Evolutionary conservation across 2,888 invertebrate genomes (phyloP).

Genomic region (Parnassius mnemosyne): DNA sequence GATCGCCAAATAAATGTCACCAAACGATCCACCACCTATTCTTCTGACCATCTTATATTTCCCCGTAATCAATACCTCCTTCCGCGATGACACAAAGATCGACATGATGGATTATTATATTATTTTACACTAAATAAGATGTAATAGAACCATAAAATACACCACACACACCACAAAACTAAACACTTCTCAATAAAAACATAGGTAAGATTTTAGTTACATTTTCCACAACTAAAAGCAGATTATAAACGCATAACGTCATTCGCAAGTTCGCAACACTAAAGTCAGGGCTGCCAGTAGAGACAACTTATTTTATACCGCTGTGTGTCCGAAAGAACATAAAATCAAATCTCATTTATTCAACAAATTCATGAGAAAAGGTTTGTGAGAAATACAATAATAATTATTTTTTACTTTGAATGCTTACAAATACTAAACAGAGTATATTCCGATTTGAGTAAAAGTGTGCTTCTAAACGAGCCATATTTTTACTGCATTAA

Average conservation of each 20-base stretch:
- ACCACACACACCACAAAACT: constrained; percentile 29
- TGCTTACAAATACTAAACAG: too few relatives aligned
- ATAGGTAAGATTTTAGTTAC: constrained; percentile 33
- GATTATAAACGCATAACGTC: constrained; percentile 16
- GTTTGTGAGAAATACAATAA: too few relatives aligned
- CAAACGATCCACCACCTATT: constrained; percentile 99
- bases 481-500: too few relatives aligned
- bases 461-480: too few relatives aligned
- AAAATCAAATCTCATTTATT: too few relatives aligned
- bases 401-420: too few relatives aligned
- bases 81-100: constrained; percentile 31
- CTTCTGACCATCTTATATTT: constrained; percentile 97
- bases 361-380: too few relatives aligned
- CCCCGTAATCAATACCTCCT: constrained; percentile 92
- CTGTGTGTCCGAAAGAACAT: too few relatives aligned
- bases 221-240: constrained; percentile 31
- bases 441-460: too few relatives aligned
- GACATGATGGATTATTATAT: constrained; percentile 45
- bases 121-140: constrained; percentile 37
- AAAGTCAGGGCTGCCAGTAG: too few relatives aligned
- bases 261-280: not conserved
- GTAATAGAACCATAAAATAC: constrained; percentile 19
- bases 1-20: constrained; percentile 99
- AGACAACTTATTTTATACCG: too few relatives aligned
- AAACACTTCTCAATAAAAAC: constrained; percentile 32